These are phyloP conservation scores for Drepanosiphum platanoidis DNA, from an alignment of 2,888 invertebrate species.

Conservation along the genomic window DNA sequence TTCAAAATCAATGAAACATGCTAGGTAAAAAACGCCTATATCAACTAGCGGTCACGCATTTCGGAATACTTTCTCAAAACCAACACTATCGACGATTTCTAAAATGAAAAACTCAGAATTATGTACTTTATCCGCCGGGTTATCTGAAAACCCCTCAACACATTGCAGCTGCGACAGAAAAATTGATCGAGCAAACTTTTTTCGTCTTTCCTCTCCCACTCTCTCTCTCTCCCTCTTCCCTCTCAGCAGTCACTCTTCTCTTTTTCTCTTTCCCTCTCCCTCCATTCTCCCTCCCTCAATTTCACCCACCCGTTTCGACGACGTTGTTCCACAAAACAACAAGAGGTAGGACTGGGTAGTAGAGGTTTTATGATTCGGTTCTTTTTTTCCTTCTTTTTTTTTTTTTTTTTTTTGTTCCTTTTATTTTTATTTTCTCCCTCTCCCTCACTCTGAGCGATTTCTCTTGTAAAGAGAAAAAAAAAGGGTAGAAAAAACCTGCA, in stretches of 20 bases:
- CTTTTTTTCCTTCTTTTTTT: slow-evolving; percentile 42
- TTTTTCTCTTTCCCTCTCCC: neutral
- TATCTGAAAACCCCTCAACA: slow-evolving; percentile 59
- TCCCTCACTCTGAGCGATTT: slow-evolving; percentile 46
- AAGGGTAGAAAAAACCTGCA: slow-evolving; percentile 46
- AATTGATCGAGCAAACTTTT: slow-evolving; percentile 61
- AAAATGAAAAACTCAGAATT: slow-evolving; percentile 45
- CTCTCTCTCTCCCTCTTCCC: neutral
- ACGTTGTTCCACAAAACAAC: slow-evolving; percentile 51
- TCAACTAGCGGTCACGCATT: neutral
- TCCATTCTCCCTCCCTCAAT: neutral
- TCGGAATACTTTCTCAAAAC: slow-evolving; percentile 16
- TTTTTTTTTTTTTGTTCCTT: slow-evolving; percentile 37
- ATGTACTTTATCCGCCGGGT: slow-evolving; percentile 44
- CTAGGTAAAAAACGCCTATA: neutral
- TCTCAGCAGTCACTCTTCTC: neutral
- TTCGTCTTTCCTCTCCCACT: slow-evolving; percentile 25
- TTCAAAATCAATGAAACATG: neutral
- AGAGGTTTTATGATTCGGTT: slow-evolving; percentile 61
- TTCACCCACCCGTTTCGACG: slow-evolving; percentile 13
- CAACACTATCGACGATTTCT: slow-evolving; percentile 22
- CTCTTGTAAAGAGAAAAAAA: slow-evolving; percentile 59
- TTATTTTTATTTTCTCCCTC: slow-evolving; percentile 24
- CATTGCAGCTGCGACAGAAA: slow-evolving; percentile 59
- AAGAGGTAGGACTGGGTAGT: slow-evolving; percentile 40